Evolutionary conservation across 1,140 invertebrate species (phyloP), one percentile per base, ranked within the genome.

Genomic region (Tribolium madens): DNA sequence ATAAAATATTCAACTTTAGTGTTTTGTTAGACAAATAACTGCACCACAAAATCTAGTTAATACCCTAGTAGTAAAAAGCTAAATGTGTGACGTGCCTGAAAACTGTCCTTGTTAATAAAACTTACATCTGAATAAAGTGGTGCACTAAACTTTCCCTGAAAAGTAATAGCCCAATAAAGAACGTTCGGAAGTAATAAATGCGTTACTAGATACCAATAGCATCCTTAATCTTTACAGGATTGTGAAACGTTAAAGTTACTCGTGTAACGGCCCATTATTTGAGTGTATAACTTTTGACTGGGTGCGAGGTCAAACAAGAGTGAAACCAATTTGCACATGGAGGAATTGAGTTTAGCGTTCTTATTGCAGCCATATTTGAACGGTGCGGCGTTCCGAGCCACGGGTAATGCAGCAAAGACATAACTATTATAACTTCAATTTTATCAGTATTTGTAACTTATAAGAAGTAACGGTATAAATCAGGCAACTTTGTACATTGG

Each of bases 101-200:
- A 10, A 26, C 17, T 14, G 21, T 18, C 57, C 26, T 13, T 21
- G 3, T 12, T 64, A 64, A 64, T 33, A 64, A 64, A 64, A 31
- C 57, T 13, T 33, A 33, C 57, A 64, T 64, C 57, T 64, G 57
- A 64, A 64, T 64, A 64, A 64, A 64, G 21, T 33, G 26, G 26
- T 10, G n/a, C 31, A 64, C 2, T 64, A 64, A 64, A 64, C 57
- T 64, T 64, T 31, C 57, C 12, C 57, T 64, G 21, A 21, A 3
- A 64, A 64, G 57, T 64, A 64, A 64, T 64, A 64, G 57, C 21
- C 9, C 26, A 64, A 64, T 64, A 64, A 64, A 64, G 26, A 64
- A 64, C 52, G 21, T 33, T 64, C 17, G 21, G 26, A 33, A 64
- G 57, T 64, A 31, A 64, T 64, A 64, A 64, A 64, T 64, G 14